Percentiles rank a stretch among this genome's conserved stretches.
phyloP scores from a whole-genome alignment of 1,140 invertebrate species.

The Drusus annulatus region DNA sequence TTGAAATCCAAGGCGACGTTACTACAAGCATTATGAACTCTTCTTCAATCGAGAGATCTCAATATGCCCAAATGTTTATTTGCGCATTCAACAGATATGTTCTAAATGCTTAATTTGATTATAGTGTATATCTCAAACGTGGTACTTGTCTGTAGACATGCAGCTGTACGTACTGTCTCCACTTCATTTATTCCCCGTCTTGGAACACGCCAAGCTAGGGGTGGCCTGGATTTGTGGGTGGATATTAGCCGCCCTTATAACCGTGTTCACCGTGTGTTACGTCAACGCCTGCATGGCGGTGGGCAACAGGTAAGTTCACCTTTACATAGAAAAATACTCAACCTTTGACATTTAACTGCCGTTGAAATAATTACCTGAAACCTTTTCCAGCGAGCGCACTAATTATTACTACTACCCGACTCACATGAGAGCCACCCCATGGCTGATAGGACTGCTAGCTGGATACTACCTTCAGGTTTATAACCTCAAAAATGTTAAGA shows the following conservation, averaged over 20 bases:
- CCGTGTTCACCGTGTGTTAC: conserved; percentile 39
- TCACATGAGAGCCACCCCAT: conserved; percentile 71
- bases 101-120: no score
- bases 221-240: conserved; percentile 18
- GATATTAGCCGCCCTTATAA: conserved; percentile 36
- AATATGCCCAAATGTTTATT: no score
- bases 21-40: no score
- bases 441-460: conserved; percentile 72
- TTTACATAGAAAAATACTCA: no score
- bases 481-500: neutral
- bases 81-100: no score
- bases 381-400: neutral
- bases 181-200: conserved; percentile 62
- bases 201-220: conserved; percentile 28
- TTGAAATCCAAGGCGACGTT: no score
- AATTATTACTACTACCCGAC: conserved; percentile 31
- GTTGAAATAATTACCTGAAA: no score
- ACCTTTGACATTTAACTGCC: no score
- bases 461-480: conserved; percentile 68
- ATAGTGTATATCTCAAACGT: conserved; percentile 72
- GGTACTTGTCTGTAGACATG: conserved; percentile 70
- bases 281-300: conserved; percentile 47
- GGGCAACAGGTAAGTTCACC: no score
- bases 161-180: conserved; percentile 66
- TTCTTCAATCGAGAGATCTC: no score